phyloP scores from a whole-genome alignment of 2,888 invertebrate genomes.

The Sinelater perroti region DNA sequence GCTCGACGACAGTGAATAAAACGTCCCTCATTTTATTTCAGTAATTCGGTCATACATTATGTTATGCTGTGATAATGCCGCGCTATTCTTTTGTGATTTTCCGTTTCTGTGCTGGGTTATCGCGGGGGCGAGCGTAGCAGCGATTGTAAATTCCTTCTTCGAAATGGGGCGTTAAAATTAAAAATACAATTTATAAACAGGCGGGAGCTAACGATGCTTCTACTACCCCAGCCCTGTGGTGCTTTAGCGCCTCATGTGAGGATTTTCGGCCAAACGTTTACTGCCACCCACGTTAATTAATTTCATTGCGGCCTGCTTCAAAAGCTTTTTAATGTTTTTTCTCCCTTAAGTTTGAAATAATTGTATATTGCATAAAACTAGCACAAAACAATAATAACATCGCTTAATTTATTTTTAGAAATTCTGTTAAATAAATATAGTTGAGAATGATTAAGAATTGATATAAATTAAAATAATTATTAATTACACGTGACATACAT shows the following conservation, averaged over 20 bases:
- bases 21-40: slow-evolving; percentile 40
- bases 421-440: too few species aligned
- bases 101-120: slow-evolving; percentile 26
- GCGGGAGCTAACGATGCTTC: slow-evolving; percentile 8
- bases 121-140: slow-evolving; percentile 19
- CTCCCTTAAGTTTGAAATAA: too few species aligned
- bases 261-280: slow-evolving; percentile 24
- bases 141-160: slow-evolving; percentile 33
- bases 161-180: slow-evolving; percentile 32
- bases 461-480: too few species aligned
- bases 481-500: too few species aligned
- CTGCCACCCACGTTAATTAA: slow-evolving; percentile 16
- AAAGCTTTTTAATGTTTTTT: too few species aligned
- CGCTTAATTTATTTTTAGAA: too few species aligned
- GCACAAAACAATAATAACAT: too few species aligned
- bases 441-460: too few species aligned
- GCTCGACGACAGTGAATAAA: slow-evolving; percentile 36
- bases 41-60: slow-evolving; percentile 40
- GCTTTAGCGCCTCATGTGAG: slow-evolving; percentile 16
- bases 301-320: slow-evolving; percentile 14
- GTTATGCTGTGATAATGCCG: slow-evolving; percentile 37
- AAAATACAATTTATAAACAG: slow-evolving; percentile 32
- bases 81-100: slow-evolving; percentile 43
- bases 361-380: too few species aligned
- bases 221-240: slow-evolving; percentile 3